phyloP scores from a whole-genome alignment of 2,113 vertebrate genomes.

The Rhegmatorhina hoffmannsi region DNA sequence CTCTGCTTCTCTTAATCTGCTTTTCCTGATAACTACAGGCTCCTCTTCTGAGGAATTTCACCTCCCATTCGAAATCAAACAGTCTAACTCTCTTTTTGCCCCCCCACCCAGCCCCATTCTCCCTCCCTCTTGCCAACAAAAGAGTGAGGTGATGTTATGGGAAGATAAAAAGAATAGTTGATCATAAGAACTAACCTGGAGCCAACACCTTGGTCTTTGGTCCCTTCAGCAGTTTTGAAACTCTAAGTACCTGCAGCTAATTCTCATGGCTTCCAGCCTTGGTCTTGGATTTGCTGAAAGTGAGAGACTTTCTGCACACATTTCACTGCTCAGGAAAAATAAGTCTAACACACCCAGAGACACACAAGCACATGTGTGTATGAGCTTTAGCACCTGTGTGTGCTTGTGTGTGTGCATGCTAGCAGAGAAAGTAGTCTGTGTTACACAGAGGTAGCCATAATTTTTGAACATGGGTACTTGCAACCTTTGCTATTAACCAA shows the following conservation, averaged over 20 bases:
- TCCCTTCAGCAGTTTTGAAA: constrained; percentile 89
- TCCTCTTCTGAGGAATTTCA: constrained; percentile 68
- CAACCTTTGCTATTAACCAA: neutral
- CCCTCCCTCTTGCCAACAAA: constrained; percentile 66
- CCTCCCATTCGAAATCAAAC: constrained; percentile 75
- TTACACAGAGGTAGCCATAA: accelerated
- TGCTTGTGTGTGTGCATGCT: accelerated
- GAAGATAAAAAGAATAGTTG: constrained; percentile 88
- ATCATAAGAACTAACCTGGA: constrained; percentile 91
- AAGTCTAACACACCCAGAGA: neutral
- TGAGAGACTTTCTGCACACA: constrained; percentile 55
- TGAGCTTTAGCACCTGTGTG: neutral
- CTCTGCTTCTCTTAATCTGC: constrained; percentile 70
- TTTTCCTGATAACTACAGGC: constrained; percentile 68
- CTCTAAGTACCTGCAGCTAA: constrained; percentile 86
- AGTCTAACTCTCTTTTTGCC: constrained; percentile 47
- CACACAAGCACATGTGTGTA: accelerated
- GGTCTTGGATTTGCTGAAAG: constrained; percentile 77
- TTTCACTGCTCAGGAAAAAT: constrained; percentile 52
- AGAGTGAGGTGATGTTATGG: constrained; percentile 72
- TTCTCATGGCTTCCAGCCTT: constrained; percentile 80
- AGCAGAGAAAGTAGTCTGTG: neutral
- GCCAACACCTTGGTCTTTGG: constrained; percentile 85
- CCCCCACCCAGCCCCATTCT: neutral
- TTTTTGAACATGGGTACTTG: neutral